These are phyloP conservation scores for Phalanger gymnotis DNA, from an alignment of 2,797 vertebrate genomes.

Conservation along the genomic window DNA sequence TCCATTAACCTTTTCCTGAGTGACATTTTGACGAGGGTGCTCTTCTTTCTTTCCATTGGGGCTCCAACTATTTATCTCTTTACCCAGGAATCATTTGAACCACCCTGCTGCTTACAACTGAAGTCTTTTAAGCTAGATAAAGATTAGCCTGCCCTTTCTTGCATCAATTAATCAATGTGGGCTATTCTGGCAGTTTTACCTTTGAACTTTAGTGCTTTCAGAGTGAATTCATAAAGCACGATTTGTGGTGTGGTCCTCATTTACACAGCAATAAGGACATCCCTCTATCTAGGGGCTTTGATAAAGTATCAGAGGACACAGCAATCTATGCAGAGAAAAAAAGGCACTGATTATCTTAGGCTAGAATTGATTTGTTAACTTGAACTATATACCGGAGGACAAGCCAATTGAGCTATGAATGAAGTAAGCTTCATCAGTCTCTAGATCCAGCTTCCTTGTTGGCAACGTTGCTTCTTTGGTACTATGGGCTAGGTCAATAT, in stretches of 20 bases:
- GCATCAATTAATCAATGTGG: conserved; percentile 79
- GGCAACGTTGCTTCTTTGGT: not conserved
- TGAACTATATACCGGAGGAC: conserved; percentile 2
- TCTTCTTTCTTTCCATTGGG: conserved; percentile 51
- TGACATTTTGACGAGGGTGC: conserved; percentile 60
- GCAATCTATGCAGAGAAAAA: conserved; percentile 4
- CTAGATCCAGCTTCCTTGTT: not conserved
- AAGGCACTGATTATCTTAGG: conserved; percentile 55
- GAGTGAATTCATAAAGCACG: conserved; percentile 56
- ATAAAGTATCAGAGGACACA: conserved; percentile 45
- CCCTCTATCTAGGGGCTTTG: conserved; percentile 49
- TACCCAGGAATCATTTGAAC: conserved; percentile 66
- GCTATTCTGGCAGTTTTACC: conserved; percentile 68
- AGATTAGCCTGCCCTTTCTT: conserved; percentile 81
- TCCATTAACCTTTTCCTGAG: conserved; percentile 70
- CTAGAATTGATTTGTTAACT: conserved; percentile 58
- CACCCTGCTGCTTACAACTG: conserved; percentile 63
- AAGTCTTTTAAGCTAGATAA: conserved; percentile 72
- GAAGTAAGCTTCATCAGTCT: conserved; percentile 36
- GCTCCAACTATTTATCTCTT: conserved; percentile 60
- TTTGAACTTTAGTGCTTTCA: conserved; percentile 71
- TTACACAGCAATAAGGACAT: conserved; percentile 39
- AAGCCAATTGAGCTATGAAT: not conserved
- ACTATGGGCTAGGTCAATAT: not conserved
- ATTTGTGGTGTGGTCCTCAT: conserved; percentile 56